Percentiles rank a stretch among this genome's conserved stretches.
Evolutionary conservation across 1,140 invertebrate genomes (phyloP).

Genomic region (Teleopsis dalmanni): DNA sequence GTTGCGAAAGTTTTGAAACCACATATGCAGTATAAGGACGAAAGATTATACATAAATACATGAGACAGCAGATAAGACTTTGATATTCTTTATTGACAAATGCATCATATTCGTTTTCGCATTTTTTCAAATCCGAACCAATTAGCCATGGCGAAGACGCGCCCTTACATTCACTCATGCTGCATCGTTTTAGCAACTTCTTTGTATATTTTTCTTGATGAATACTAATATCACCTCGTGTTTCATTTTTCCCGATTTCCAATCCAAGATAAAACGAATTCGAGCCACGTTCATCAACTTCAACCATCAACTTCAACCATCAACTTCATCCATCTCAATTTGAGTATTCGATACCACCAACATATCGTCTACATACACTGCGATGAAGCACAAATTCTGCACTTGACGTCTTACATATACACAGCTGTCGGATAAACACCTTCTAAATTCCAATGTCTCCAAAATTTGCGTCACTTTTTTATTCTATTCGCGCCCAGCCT

Average conservation of each 20-base stretch:
- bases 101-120: background rate
- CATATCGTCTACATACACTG: too few relatives aligned
- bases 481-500: too few relatives aligned
- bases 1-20: constrained; percentile 7
- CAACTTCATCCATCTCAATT: too few relatives aligned
- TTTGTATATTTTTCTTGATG: constrained; percentile 1
- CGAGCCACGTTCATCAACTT: constrained; percentile 19
- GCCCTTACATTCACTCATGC: background rate
- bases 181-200: background rate
- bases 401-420: too few relatives aligned
- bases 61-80: constrained; percentile 3
- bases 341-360: too few relatives aligned
- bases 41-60: constrained; percentile 5
- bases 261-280: constrained; percentile 28
- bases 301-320: too few relatives aligned
- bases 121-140: background rate
- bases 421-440: too few relatives aligned
- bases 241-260: constrained; percentile 17
- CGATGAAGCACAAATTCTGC: too few relatives aligned
- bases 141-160: background rate
- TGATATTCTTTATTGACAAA: background rate
- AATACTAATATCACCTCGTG: background rate
- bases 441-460: too few relatives aligned
- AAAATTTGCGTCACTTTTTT: too few relatives aligned
- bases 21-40: constrained; percentile 6